phyloP scores from a whole-genome alignment of 2,888 invertebrate genomes.

The Saturnia pavonia region DNA sequence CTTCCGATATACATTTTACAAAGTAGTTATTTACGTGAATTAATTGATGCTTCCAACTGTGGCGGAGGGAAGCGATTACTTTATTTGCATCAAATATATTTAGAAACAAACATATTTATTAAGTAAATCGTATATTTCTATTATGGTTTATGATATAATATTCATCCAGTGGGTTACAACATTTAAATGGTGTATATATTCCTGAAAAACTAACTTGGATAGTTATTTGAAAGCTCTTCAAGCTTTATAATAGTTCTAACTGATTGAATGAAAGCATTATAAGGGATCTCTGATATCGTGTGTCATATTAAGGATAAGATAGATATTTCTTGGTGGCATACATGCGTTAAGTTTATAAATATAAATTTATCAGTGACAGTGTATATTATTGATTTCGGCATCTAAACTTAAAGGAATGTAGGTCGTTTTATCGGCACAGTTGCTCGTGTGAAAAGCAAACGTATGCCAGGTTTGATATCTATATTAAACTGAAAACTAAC shows the following conservation, averaged over 20 bases:
- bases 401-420: conserved; percentile 40
- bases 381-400: conserved; percentile 6
- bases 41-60: neutral
- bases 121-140: neutral
- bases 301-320: no score
- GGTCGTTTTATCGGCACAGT: conserved; percentile 39
- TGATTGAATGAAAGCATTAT: no score
- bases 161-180: no score
- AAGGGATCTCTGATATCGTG: no score
- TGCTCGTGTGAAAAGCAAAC: conserved; percentile 75
- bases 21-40: neutral
- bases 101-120: neutral
- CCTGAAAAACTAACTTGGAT: no score
- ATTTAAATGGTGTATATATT: no score
- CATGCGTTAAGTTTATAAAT: no score
- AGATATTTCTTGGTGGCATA: no score
- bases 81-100: neutral
- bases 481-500: conserved; percentile 45
- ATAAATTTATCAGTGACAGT: no score
- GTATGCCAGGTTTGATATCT: conserved; percentile 56
- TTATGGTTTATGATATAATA: no score
- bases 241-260: no score
- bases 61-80: neutral
- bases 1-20: neutral
- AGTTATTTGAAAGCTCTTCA: no score